Base-by-base conservation (phyloP, 1,140 invertebrate species). In the Caerostris extrusa region DNA sequence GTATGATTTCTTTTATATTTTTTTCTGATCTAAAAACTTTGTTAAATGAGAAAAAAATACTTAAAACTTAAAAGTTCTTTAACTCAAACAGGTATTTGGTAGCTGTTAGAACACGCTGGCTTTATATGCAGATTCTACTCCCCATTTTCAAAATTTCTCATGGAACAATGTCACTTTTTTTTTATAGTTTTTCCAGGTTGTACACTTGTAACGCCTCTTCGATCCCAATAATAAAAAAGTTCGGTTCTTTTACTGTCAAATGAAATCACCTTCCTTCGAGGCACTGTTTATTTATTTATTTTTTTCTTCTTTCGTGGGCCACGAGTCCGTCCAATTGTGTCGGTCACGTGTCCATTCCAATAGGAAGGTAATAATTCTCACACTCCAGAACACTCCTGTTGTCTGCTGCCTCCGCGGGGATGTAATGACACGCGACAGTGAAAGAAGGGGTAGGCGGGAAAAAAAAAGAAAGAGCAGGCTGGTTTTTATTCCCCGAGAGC, bases 241-340 rank as follows among this genome's bases (percentile, higher is more conserved):
- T 19, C 83, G 55, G 34, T 17, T 19, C 67, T 88, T 88, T 88
- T 67, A 88, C 67, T 64, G 67, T 67, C 60, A 60, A 88, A 88
- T 69, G 50, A 88, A 88, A 60, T 88, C 86, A 53, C 61, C 86
- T 88, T 88, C 67, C 55, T 88, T 88, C 86, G 60, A 55, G 86
- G 6, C 19, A 88, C 19, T 19, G 7, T 57, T 10, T 55, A 55
- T 81, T 34, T 17, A 17, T 55, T 57, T n/a, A 34, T 17, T n/a
- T n/a, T 67, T n/a, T 67, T 17, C 61, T n/a, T n/a, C 61, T 17
- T n/a, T n/a, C 17, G 61, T 12, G 61, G 12, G 14, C n/a, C 34
- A 8, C 17, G 56, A 14, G 55, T 6, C n/a, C 34, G 86, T 88
- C 61, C 86, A 19, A 67, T 88, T 88, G 86, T 67, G 60, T 19